These are phyloP conservation scores for Drosophila hydei DNA, from an alignment of 1,140 invertebrate species.

Conservation along the genomic window DNA sequence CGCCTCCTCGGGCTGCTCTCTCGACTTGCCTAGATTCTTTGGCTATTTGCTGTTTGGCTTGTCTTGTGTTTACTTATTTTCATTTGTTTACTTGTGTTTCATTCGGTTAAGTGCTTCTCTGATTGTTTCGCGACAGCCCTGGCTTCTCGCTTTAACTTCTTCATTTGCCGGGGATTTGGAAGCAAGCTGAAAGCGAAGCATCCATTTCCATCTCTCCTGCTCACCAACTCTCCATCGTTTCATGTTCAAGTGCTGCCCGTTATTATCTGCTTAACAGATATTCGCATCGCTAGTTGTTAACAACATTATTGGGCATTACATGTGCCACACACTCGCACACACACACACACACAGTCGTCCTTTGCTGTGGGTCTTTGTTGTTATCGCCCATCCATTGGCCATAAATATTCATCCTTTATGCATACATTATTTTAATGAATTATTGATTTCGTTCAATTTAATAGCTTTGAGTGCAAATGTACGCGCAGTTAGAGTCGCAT, in stretches of 20 bases:
- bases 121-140: slow-evolving; percentile 68
- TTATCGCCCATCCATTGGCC: slow-evolving; percentile 47
- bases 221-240: not conserved
- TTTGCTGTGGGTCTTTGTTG: slow-evolving; percentile 43
- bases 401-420: slow-evolving; percentile 74
- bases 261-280: slow-evolving; percentile 45
- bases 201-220: slow-evolving; percentile 10
- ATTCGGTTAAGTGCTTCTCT: slow-evolving; percentile 81
- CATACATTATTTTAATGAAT: slow-evolving; percentile 82
- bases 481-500: no score
- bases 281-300: slow-evolving; percentile 43
- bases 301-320: slow-evolving; percentile 60
- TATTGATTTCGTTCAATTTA: slow-evolving; percentile 70
- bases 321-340: not conserved
- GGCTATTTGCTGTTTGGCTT: slow-evolving; percentile 64
- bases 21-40: slow-evolving; percentile 9
- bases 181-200: no score
- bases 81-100: slow-evolving; percentile 81
- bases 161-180: slow-evolving; percentile 5
- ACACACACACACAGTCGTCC: not conserved
- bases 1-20: slow-evolving; percentile 8
- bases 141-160: slow-evolving; percentile 34
- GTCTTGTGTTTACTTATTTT: slow-evolving; percentile 75
- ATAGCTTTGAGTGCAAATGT: slow-evolving; percentile 26
- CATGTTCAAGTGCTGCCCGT: slow-evolving; percentile 18